Evolutionary conservation across 2,888 invertebrate genomes (phyloP), one percentile per base, ranked within the genome.

Genomic region (Rhogogaster chlorosoma): DNA sequence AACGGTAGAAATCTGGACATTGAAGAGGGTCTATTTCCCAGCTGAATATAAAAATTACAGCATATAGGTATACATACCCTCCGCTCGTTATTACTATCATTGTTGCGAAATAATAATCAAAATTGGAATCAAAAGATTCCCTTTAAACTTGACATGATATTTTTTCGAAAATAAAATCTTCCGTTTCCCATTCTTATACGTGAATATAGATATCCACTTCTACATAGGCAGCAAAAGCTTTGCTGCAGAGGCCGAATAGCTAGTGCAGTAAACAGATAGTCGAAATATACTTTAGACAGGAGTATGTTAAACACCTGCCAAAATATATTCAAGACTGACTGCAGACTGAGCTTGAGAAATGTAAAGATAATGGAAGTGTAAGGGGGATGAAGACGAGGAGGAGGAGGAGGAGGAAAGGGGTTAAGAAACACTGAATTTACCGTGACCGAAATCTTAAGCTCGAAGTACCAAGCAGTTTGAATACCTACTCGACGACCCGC

Each of bases 281-380:
- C 22, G 61, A 61, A 61, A 61, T 61, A 26, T 26, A 26, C 26
- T 61, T 61, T 61, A 26, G 61, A 61, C 61, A 61, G 61, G 26
- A 26, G 38, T 38, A 38, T 73, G 71, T 42, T 73, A 73, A 73
- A 42, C 71, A 42, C 42, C 38, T 38, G 71, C 71, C 71, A 42
- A 73, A 73, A 73, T 73, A 42, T 73, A 38, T 73, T 73, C 71
- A 73, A 73, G 42, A 73, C n/a, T 22, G 71, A 42, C 42, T 73
- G 67, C 67, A 18, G 38, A 7, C 71, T 38, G 42, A 73, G 71
- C 71, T 73, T 73, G 42, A n/a, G 42, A 42, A 73, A 73, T 42
- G 10, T 38, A 42, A 38, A 73, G 71, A 73, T 73, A 73, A 73
- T 73, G 71, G 71, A 73, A 38, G 1, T 26, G n/a, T 53, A 32